Evolutionary conservation across 2,113 vertebrate species (phyloP).

Genomic region (Lates calcarifer): DNA sequence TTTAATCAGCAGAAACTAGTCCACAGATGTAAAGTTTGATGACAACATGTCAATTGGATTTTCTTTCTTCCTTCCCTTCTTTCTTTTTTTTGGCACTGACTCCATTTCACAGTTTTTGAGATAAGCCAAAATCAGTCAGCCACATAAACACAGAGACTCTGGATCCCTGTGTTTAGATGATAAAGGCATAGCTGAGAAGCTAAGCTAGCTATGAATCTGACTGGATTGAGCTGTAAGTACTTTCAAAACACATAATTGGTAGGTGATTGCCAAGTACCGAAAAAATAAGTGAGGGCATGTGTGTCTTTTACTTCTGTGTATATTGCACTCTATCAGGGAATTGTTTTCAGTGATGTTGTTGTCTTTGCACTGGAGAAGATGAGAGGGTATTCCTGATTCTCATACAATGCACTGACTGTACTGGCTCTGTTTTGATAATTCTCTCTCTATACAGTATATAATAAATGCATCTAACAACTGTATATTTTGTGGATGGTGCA

Average conservation of each 20-base stretch:
- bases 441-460: slow-evolving; percentile 19
- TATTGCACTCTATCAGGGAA: background rate
- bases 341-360: background rate
- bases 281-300: background rate
- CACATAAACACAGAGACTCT: background rate
- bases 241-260: background rate
- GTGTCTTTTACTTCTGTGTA: slow-evolving; percentile 1
- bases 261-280: too few species aligned
- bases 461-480: slow-evolving; percentile 45
- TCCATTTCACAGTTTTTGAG: background rate
- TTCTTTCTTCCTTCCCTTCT: too few species aligned
- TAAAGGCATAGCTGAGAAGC: background rate
- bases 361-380: slow-evolving; percentile 17
- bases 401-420: slow-evolving; percentile 35
- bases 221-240: background rate
- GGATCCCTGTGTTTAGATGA: background rate
- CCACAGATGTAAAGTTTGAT: background rate
- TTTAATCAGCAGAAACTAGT: background rate
- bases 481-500: background rate
- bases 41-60: background rate
- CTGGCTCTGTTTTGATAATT: slow-evolving; percentile 1
- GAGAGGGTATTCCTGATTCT: slow-evolving; percentile 38
- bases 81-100: background rate
- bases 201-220: background rate
- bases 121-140: background rate